phyloP scores from a whole-genome alignment of 2,797 vertebrate genomes.

The Hippopotamyrus pictus region DNA sequence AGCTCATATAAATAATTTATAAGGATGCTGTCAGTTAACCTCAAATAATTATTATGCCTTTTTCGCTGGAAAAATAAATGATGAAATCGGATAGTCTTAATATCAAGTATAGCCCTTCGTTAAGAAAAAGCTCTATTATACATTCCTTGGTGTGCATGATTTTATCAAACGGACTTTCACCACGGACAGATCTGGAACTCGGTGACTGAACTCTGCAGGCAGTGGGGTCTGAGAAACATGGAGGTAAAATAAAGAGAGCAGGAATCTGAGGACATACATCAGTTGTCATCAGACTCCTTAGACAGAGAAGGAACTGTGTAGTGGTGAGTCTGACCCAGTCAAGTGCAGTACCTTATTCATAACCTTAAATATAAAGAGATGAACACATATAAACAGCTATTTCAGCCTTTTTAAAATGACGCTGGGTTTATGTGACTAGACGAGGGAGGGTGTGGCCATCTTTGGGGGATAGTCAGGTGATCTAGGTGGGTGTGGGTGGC shows the following conservation, averaged over 20 bases:
- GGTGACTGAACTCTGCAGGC: background rate
- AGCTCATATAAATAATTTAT: conserved; percentile 4
- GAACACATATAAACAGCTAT: background rate
- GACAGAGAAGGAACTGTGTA: background rate
- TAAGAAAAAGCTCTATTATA: background rate
- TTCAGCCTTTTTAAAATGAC: background rate
- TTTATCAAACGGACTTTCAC: background rate
- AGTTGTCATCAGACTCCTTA: background rate
- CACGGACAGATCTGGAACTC: background rate
- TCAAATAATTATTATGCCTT: conserved; percentile 4
- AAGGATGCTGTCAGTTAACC: conserved; percentile 6
- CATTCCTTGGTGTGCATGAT: background rate
- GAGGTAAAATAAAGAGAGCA: background rate
- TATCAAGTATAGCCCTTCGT: background rate
- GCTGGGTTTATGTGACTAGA: background rate
- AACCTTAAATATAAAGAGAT: background rate
- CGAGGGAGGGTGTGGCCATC: background rate
- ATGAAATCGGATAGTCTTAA: background rate
- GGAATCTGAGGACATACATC: background rate
- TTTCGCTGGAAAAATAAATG: background rate
- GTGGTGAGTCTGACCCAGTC: background rate
- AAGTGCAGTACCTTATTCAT: background rate
- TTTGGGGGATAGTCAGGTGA: background rate
- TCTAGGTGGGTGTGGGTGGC: background rate
- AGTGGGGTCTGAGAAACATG: background rate